Base-by-base conservation (phyloP, 2,797 vertebrate genomes). In the Eulemur mongoz region DNA sequence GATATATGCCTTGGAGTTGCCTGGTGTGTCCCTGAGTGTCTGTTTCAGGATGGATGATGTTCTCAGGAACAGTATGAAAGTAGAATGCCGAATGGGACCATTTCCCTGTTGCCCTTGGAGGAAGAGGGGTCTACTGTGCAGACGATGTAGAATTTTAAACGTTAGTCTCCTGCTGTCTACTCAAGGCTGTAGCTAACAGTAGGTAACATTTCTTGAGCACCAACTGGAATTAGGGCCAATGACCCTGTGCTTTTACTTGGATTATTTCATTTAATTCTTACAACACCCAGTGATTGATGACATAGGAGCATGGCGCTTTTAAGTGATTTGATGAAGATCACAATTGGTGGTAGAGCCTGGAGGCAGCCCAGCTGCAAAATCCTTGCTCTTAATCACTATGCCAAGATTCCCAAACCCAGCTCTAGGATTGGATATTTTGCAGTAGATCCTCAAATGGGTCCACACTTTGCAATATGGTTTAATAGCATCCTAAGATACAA, bases 1-100 rank as follows among this genome's bases (percentile, higher is more conserved):
- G 45, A 57, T 78, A n/a, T 79, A 5, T 95, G 95, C 96, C 72
- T 38, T 95, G 83, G 92, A 59, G 35, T 40, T 89, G 23, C 32
- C 65, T 65, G 32, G 10, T 52, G 11, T 95, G 22, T 79, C 27
- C 38, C 13, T 0, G 2, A 57, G 43, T 73, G 11, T 88, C 54
- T 85, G 0, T 92, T 81, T 84, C 45, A 52, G 54, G 45, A 89
- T 45, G 1, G 12, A 23, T 38, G 22, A 43, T 7, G 6, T 52
- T 70, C 35, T 85, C 23, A 73, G 73, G 43, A 79, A 23, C 43
- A 69, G 22, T 32, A 5, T 57, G 43, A 43, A 65, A 81, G 27
- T 0, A 78, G 40, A 70, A n/a, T 20, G 6, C 43, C 50, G 69
- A 81, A 52, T 25, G 35, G 25, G 48, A 27, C 87, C 48, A 52